phyloP scores from a whole-genome alignment of 1,140 invertebrate species.

The Caenorhabditis inopinata region DNA sequence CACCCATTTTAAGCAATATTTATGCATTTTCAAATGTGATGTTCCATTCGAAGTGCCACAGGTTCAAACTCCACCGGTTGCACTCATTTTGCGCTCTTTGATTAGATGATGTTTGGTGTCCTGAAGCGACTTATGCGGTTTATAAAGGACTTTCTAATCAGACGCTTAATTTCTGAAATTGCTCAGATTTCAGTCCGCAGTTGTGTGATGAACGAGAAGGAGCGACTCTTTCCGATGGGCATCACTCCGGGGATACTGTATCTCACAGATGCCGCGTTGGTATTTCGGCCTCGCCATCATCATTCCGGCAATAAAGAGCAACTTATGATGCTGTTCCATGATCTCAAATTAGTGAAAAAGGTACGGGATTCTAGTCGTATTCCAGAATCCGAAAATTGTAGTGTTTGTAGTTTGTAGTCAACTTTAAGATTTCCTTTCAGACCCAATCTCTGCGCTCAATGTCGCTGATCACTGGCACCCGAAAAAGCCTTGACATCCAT shows the following conservation, averaged over 20 bases:
- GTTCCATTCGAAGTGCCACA: no score
- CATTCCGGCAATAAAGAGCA: not conserved
- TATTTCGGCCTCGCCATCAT: slow-evolving; percentile 39
- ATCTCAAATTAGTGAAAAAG: slow-evolving; percentile 41
- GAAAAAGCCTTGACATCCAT: slow-evolving; percentile 33
- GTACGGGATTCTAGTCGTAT: no score
- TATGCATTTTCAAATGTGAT: no score
- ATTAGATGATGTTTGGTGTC: no score
- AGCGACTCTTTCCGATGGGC: slow-evolving; percentile 36
- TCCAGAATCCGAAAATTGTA: no score
- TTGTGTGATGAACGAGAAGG: slow-evolving; percentile 46
- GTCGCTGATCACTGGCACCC: slow-evolving; percentile 27
- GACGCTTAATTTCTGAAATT: no score
- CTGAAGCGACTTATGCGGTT: no score
- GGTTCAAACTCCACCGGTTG: no score
- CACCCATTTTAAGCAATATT: no score
- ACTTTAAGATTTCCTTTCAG: slow-evolving; percentile 1
- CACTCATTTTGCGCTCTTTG: no score
- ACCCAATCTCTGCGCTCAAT: slow-evolving; percentile 22
- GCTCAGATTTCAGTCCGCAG: slow-evolving; percentile 39
- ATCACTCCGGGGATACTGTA: slow-evolving; percentile 42
- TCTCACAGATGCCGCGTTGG: slow-evolving; percentile 38
- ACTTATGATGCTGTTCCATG: slow-evolving; percentile 41
- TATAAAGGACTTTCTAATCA: no score
- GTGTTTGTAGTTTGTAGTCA: no score